phyloP scores from a whole-genome alignment of 2,888 invertebrate genomes.

The Epistrophe eligans region DNA sequence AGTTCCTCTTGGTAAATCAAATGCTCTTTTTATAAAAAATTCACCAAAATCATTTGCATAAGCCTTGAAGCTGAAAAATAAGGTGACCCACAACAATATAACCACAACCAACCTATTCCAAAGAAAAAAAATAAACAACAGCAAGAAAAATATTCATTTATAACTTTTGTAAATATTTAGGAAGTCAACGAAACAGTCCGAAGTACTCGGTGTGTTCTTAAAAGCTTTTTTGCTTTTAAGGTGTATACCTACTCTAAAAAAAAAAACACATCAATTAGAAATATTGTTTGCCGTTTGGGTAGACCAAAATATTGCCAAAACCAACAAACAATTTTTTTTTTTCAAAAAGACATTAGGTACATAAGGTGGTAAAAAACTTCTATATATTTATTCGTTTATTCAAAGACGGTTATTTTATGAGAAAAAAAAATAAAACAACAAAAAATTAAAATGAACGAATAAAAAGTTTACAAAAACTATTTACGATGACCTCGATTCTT shows the following conservation, averaged over 20 bases:
- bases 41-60: conserved; percentile 29
- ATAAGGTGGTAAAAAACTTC: conserved; percentile 2
- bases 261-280: conserved; percentile 67
- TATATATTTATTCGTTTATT: conserved; percentile 48
- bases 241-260: neutral
- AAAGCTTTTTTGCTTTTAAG: conserved; percentile 55
- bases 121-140: no score
- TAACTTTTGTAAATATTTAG: conserved; percentile 61
- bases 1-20: neutral
- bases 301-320: conserved; percentile 40
- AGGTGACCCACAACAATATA: conserved; percentile 28
- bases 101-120: conserved; percentile 11
- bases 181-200: conserved; percentile 4
- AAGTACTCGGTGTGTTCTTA: conserved; percentile 13
- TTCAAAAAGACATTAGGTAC: conserved; percentile 25
- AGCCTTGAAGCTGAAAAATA: conserved; percentile 43
- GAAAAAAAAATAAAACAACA: conserved; percentile 25
- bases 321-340: conserved; percentile 42
- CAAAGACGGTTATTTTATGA: conserved; percentile 15
- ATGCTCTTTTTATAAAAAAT: conserved; percentile 22
- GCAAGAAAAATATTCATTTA: conserved; percentile 21
- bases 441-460: neutral
- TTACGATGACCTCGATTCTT: conserved; percentile 62
- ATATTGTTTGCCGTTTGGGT: conserved; percentile 58
- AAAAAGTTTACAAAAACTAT: conserved; percentile 44